Evolutionary conservation across 1,140 invertebrate genomes (phyloP), one percentile per base, ranked within the genome.

Genomic region (Procambarus clarkii): DNA sequence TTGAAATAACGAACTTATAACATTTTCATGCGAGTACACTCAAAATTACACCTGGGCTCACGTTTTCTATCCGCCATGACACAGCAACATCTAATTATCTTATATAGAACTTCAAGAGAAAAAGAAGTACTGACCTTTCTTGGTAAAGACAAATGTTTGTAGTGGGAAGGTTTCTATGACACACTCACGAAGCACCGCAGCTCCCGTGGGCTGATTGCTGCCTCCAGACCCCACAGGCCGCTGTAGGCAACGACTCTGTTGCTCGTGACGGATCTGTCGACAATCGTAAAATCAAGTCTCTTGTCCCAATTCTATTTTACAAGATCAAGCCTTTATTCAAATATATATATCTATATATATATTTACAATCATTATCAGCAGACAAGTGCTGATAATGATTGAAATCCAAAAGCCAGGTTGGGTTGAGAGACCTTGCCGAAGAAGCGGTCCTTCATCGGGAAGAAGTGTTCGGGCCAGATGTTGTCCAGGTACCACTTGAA

Each of bases 401-500:
- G 50, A 8, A 54, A 54, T 54, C 8, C 50, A 9, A 5, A 54
- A 5, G 13, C 50, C 34, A 34, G 34, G 34, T 34, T 34, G 13
- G 2, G 1, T 9, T 5, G 50, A 64, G 1, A 64, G 93, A 97
- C 97, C 95, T 96, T 96, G 86, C 97, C 98, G 94, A 98, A 98
- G 94, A 98, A 98, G 80, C 97, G 95, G 92, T 97, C 96, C 1
- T 96, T 95, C 50, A 95, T 97, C 0, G 98, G 98, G 93, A 99
- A 97, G 94, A 99, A 99, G 94, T 99, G 97, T 94, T 98, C 96
- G 0, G 96, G 96, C 94, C 95, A 96, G 45, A 99, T 96, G 94
- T 98, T 98, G 44, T 98, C 96, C 86, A 99, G 95, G 94, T 99
- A 99, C 99, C 99, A 99, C 80, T 97, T 95, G 94, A 99, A 99